Percentiles rank a stretch among this genome's conserved stretches.
These are phyloP conservation scores for Protosalanx chinensis DNA, from an alignment of 2,797 vertebrate species.

Conservation along the genomic window DNA sequence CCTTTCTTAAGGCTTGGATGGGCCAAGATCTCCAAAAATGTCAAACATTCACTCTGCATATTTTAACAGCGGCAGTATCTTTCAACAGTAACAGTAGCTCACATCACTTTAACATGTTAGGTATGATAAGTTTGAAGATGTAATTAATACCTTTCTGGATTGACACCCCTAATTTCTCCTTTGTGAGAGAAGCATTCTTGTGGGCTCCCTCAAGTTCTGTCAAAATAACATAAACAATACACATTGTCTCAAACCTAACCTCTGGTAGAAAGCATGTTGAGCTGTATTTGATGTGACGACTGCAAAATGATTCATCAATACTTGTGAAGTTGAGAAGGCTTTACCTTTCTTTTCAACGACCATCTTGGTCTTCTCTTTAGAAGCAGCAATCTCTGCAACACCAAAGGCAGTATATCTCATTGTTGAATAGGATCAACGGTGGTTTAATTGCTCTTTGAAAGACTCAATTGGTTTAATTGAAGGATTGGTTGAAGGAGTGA, in stretches of 20 bases:
- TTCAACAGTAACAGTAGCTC: too few relatives aligned
- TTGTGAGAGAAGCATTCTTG: slow-evolving; percentile 50
- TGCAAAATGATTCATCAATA: not conserved
- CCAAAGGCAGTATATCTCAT: not conserved
- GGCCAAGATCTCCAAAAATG: not conserved
- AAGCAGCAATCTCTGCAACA: not conserved
- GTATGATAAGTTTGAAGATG: too few relatives aligned
- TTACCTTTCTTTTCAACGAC: not conserved
- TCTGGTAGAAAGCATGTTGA: too few relatives aligned
- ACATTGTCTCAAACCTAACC: too few relatives aligned
- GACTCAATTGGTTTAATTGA: not conserved
- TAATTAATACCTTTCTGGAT: slow-evolving; percentile 50
- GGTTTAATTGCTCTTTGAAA: not conserved
- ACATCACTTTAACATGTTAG: too few relatives aligned
- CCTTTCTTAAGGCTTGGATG: slow-evolving; percentile 29
- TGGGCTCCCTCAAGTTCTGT: slow-evolving; percentile 29
- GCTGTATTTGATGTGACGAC: not conserved
- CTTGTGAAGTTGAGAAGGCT: not conserved
- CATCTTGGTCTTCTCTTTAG: not conserved
- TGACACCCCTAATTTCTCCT: slow-evolving; percentile 47
- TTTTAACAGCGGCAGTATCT: not conserved
- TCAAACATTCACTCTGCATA: not conserved
- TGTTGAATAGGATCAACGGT: not conserved
- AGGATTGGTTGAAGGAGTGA: not conserved
- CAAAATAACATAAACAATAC: not conserved